Evolutionary conservation across 2,888 invertebrate genomes (phyloP), one percentile per base, ranked within the genome.

Genomic region (Nebria salina): DNA sequence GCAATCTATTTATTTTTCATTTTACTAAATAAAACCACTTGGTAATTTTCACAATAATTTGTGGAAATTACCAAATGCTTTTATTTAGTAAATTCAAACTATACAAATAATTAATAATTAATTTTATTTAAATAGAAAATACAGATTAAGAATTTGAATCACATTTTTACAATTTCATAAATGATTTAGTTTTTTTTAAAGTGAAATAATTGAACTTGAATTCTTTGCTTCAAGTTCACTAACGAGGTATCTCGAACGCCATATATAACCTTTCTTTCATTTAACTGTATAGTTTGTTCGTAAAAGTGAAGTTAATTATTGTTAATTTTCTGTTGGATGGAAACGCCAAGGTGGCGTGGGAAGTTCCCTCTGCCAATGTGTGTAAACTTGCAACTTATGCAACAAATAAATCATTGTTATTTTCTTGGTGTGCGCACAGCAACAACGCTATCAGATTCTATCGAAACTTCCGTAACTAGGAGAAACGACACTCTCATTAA

Each of bases 391-490:
- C 70, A 34, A 70, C 13, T 70, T 70, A 26, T 34, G 70, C 70
- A 70, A 25, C 70, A 70, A 34, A 70, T 70, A 70, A 70, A 70
- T 70, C 70, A 70, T 34, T 70, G 34, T 26, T 25, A 70, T 70
- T 70, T 70, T 54, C 25, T 34, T 11, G 34, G 70, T 70, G 70
- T 34, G 70, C 70, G 34, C 34, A 20, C 70, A 25, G 15, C 20
- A 26, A 25, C 25, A 26, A 68, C 70, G 70, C 70, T 70, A 70
- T 70, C 70, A 20, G 70, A 70, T 70, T 70, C 70, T 5, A 54
- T 54, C 54, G 54, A 54, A 54, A 54, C 54, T 54, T 54, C 54
- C 54, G 54, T 54, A 54, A 54, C 54, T 54, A 13, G 54, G 54
- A 54, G 54, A 54, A 54, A 54, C 54, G 54, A 54, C 54, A 54